phyloP scores from a whole-genome alignment of 2,888 invertebrate species.

The Blomia tropicalis region DNA sequence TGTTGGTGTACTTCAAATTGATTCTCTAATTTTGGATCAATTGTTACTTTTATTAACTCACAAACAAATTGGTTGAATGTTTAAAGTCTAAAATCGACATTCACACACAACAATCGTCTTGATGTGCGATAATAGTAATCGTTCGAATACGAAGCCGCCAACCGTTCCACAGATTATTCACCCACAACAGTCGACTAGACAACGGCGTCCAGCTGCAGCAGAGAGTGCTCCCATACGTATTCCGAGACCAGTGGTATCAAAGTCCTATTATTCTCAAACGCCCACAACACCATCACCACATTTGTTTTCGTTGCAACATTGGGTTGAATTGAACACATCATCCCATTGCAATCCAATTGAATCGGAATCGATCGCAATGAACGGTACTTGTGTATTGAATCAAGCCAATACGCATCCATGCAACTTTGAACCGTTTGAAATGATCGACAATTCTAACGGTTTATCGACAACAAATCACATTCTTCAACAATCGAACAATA shows the following conservation, averaged over 20 bases:
- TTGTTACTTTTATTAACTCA: too few species aligned
- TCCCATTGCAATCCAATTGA: not conserved
- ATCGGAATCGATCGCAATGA: not conserved
- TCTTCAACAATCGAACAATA: too few species aligned
- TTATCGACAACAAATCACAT: too few species aligned
- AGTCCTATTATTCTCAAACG: not conserved
- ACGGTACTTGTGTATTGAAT: slow-evolving; percentile 11
- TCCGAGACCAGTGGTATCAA: not conserved
- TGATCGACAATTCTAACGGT: too few species aligned
- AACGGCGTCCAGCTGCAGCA: not conserved
- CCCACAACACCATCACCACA: not conserved
- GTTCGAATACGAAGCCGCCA: not conserved
- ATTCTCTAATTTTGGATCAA: too few species aligned
- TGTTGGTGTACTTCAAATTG: too few species aligned
- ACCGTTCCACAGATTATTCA: not conserved
- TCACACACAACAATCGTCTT: not conserved
- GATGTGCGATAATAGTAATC: not conserved
- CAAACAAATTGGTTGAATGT: too few species aligned
- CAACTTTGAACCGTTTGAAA: not conserved
- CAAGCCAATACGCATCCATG: not conserved
- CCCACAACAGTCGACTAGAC: not conserved
- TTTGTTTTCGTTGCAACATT: not conserved
- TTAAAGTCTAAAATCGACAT: too few species aligned
- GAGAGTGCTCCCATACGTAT: not conserved
- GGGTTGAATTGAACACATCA: not conserved